Evolutionary conservation across 2,113 vertebrate genomes (phyloP).

Genomic region (Phyllostomus hastatus): DNA sequence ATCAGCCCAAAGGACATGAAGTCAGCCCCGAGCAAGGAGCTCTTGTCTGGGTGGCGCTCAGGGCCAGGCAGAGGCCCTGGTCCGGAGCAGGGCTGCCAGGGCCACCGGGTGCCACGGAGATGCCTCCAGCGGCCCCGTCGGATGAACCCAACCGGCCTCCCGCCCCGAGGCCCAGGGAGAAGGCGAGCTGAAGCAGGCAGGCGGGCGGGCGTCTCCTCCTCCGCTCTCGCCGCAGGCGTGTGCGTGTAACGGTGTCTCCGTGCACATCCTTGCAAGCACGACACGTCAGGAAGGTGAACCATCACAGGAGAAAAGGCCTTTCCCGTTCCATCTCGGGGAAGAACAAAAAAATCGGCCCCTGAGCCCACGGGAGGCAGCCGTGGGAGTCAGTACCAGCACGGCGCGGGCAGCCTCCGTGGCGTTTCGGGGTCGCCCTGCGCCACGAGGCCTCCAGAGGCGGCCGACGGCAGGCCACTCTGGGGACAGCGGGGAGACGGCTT

Average conservation of each 20-base stretch:
- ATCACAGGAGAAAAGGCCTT: neutral
- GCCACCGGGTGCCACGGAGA: neutral
- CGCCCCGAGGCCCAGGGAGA: fast-evolving
- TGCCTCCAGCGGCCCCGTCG: neutral
- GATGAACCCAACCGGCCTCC: neutral
- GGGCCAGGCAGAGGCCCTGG: neutral
- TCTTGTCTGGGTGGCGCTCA: neutral
- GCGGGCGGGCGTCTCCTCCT: neutral
- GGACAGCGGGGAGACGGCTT: neutral
- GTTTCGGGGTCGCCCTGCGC: neutral
- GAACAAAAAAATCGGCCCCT: neutral
- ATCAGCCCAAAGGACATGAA: neutral
- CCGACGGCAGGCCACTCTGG: neutral
- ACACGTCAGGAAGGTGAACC: neutral
- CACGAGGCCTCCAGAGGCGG: neutral
- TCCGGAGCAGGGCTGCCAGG: neutral
- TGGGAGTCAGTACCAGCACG: neutral
- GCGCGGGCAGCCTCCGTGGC: neutral
- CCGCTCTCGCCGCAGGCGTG: neutral
- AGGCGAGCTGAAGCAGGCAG: neutral
- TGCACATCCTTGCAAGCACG: neutral
- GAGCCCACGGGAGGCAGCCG: neutral
- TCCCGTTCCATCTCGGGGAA: neutral
- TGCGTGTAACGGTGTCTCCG: neutral
- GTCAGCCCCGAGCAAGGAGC: neutral